Conservation (phyloP, 2,113 vertebrate species). For the Sardina pilchardus region DNA sequence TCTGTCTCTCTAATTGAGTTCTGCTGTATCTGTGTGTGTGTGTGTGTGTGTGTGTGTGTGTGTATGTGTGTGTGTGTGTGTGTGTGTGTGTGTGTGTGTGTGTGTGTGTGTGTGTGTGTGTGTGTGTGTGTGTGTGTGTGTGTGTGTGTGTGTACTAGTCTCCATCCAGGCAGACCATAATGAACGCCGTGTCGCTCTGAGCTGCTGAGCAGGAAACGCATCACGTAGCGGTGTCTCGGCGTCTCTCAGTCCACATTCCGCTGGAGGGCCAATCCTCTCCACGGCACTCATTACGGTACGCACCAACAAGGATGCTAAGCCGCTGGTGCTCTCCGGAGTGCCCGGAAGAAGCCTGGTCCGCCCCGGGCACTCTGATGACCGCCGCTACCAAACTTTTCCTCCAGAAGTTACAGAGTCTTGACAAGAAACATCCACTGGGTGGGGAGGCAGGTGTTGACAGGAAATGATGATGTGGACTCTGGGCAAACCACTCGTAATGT, state of each 20-base stretch:
- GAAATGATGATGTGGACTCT: neutral
- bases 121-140: neutral
- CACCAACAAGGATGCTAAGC: neutral
- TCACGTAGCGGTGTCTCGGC: neutral
- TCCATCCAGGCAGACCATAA: neutral
- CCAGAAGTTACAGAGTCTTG: neutral
- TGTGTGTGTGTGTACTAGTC: neutral
- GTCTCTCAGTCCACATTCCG: neutral
- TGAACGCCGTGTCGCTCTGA: neutral
- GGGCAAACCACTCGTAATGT: neutral
- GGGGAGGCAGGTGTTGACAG: neutral
- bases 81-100: neutral
- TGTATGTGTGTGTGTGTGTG: neutral
- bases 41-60: neutral
- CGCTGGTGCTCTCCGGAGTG: neutral
- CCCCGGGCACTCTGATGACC: neutral
- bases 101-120: neutral
- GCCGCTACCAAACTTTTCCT: neutral
- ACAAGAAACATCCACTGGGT: neutral
- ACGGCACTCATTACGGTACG: neutral
- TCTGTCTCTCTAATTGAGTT: neutral
- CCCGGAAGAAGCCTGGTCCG: neutral
- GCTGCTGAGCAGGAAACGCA: neutral
- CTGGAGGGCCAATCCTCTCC: neutral
- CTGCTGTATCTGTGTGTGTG: neutral